Base-by-base conservation (phyloP, 2,888 invertebrate genomes). In the Leptopterna dolabrata region DNA sequence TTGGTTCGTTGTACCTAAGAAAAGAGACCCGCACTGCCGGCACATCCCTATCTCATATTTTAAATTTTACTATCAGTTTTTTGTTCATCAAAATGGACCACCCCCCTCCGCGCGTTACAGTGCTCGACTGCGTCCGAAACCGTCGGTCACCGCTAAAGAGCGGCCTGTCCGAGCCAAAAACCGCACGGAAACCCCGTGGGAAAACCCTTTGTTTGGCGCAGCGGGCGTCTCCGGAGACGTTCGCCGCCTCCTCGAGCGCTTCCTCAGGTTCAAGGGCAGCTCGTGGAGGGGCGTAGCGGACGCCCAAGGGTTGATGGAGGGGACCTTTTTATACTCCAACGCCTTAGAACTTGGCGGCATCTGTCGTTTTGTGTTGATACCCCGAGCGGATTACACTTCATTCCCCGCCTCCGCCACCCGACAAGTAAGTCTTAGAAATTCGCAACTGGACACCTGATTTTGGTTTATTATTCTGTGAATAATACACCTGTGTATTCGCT, bases 331-430 rank as follows among this genome's bases (percentile, higher is more conserved):
- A 73, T 73, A 73, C 36, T 41, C 73, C 30, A 19, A 16, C 30
- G 36, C 30, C n/a, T 30, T 41, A 4, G 4, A 41, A 19, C 41
- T 6, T 30, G 36, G 73, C 36, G 41, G 14, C 73, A 73, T 36
- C 73, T 73, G 30, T 41, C 41, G 73, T 73, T 73, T 73, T 73
- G 73, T 73, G 73, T 73, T 41, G 73, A 41, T 73, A 73, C 36
- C 41, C n/a, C 73, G 36, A 41, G 73, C 36, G 73, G 73, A 73
- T 73, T 73, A 73, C 30, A 19, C 19, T 19, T 3, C 4, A 14
- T 73, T 36, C 13, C 30, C 73, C 73, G 73, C 73, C 73, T 6
- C 73, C 73, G 14, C 73, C 30, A 19, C 36, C 0, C 1, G 1
- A 73, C 73, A 73, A 73, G 73, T 73, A 19, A 73, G 73, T 73